A percentile compares a stretch with the other conserved stretches of the same genome.
Evolutionary conservation across 2,888 invertebrate genomes (phyloP).

Genomic region (Conistra vaccinii): DNA sequence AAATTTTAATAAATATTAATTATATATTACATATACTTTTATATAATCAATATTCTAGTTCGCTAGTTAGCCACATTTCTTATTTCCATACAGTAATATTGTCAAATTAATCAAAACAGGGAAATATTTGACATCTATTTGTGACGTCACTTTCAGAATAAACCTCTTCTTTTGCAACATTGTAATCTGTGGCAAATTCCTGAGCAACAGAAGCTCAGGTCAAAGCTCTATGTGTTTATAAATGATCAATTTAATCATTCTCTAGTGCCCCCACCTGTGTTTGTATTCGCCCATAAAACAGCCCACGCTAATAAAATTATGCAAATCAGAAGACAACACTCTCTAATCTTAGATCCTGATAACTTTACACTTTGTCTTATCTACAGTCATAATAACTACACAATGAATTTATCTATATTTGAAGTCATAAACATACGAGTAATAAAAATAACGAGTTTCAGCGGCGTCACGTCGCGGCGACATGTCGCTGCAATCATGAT

Average conservation of each 20-base stretch:
- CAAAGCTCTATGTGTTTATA: neutral
- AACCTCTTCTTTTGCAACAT: neutral
- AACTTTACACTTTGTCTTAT: constrained; percentile 28
- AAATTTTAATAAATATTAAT: too few relatives aligned
- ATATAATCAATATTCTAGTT: too few relatives aligned
- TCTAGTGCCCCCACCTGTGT: neutral
- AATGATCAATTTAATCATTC: neutral
- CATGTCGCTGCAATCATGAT: too few relatives aligned
- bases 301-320: constrained; percentile 26
- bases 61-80: too few relatives aligned
- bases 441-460: constrained; percentile 16
- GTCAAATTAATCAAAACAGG: too few relatives aligned
- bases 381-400: constrained; percentile 21
- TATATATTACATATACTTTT: too few relatives aligned
- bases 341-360: constrained; percentile 33
- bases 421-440: neutral
- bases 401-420: constrained; percentile 11
- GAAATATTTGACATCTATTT: too few relatives aligned
- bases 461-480: too few relatives aligned
- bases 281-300: neutral
- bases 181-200: neutral
- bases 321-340: constrained; percentile 15
- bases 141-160: too few relatives aligned
- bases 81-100: too few relatives aligned
- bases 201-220: neutral